phyloP scores from a whole-genome alignment of 2,113 vertebrate genomes.

The Rhinogobius similis region DNA sequence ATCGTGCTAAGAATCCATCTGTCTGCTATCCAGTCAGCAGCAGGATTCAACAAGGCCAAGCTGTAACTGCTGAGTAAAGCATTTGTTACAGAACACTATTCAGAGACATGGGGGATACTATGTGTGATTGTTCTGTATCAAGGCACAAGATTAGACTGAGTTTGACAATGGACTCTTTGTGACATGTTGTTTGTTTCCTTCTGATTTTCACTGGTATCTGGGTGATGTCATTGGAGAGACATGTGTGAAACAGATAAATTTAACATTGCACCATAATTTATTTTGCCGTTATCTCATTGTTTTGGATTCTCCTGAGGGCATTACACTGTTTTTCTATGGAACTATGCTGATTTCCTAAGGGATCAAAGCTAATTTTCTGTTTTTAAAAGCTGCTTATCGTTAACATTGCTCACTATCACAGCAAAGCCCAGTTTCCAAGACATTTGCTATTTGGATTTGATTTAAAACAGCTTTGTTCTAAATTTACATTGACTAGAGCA shows the following conservation, averaged over 20 bases:
- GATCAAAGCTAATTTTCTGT: not conserved
- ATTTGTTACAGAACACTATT: not conserved
- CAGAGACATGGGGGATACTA: not conserved
- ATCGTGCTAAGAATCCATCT: slow-evolving; percentile 39
- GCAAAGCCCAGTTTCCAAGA: no score
- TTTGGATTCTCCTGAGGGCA: not conserved
- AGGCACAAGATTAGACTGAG: not conserved
- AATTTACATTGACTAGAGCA: no score
- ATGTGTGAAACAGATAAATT: not conserved
- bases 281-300: not conserved
- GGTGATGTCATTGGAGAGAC: not conserved
- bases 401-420: no score
- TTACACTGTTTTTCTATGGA: not conserved
- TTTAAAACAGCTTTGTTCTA: no score
- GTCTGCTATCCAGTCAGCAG: slow-evolving; percentile 37
- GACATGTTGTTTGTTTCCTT: not conserved
- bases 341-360: not conserved
- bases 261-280: not conserved
- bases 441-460: no score
- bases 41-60: slow-evolving; percentile 13
- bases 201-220: not conserved
- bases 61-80: not conserved
- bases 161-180: not conserved
- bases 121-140: slow-evolving; percentile 3
- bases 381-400: no score